Base-by-base conservation (phyloP, 2,888 invertebrate genomes). In the Danaus chrysippus region DNA sequence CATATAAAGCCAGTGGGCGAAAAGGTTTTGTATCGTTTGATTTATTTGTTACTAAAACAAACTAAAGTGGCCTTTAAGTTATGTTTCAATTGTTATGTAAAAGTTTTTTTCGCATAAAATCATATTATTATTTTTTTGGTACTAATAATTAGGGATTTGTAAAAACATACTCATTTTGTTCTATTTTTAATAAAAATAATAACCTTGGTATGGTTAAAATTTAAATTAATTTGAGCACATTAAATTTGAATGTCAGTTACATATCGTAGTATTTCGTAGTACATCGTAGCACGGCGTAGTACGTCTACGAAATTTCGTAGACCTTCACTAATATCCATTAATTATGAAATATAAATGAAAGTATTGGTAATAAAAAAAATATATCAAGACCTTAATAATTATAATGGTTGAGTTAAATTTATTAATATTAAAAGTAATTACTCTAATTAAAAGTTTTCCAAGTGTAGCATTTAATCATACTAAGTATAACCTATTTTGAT, bases 251-350 rank as follows among this genome's bases (percentile, higher is more conserved):
- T 23, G 1, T 23, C 1, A 23, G 23, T 23, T 1, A 23, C 5
- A 62, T 65, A 65, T 46, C 70, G 69, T 71, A 73, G 70, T 68
- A 56, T n/a, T n/a, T n/a, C n/a, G 70, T n/a, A 53, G 54, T 54
- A 59, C 57, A 46, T 12, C 46, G 42, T 60, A 60, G 49, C 19
- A 41, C 17, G 9, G 2, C 58, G 65, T 65, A 65, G 60, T 41
- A 34, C 11, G 17, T 57, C 78, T 78, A 76, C 81, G 75, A 73
- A 73, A 66, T 74, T 71, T 73, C 73, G 76, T 78, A 79, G 78
- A 73, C 71, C 71, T 13, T 41, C 23, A 42, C 46, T 53, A n/a
- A n/a, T 11, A 0, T 10, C 54, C 42, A 53, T 42, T 9, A 34
- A 6, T 34, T 34, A 34, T 34, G 23, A 34, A 34, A 3, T 34